Evolutionary conservation across 1,140 invertebrate genomes (phyloP).

Genomic region (Rhizoglyphus robini): DNA sequence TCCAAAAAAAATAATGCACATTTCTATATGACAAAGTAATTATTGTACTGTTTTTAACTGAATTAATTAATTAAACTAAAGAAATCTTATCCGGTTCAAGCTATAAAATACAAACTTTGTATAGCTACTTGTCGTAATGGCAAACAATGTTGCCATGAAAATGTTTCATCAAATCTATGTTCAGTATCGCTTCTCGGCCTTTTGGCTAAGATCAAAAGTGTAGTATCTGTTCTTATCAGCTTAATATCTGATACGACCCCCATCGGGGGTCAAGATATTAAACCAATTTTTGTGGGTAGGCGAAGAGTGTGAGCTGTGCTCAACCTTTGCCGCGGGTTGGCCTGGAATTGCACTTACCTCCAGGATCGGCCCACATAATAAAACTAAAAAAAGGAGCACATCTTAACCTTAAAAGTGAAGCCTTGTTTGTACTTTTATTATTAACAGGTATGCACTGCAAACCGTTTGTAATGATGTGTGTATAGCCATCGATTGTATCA

Average conservation of each 20-base stretch:
- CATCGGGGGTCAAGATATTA: constrained; percentile 7
- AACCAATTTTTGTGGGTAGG: constrained; percentile 12
- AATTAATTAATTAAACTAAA: neutral
- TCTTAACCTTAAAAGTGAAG: neutral
- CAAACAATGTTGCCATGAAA: neutral
- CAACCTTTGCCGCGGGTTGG: constrained; percentile 17
- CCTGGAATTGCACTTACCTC: constrained; percentile 16
- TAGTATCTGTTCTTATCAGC: constrained; percentile 19
- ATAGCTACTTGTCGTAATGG: neutral
- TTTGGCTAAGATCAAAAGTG: constrained; percentile 19
- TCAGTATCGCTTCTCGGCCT: constrained; percentile 14
- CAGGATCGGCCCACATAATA: constrained; percentile 8
- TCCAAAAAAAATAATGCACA: neutral
- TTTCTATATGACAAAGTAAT: neutral
- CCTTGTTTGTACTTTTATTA: neutral
- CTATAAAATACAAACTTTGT: too few relatives aligned
- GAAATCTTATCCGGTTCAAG: neutral
- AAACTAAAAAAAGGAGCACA: neutral
- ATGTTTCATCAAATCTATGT: constrained; percentile 16
- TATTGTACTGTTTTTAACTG: neutral
- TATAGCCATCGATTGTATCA: neutral
- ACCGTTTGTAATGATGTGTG: neutral
- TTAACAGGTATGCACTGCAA: too few relatives aligned
- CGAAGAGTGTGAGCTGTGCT: constrained; percentile 15
- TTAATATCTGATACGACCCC: constrained; percentile 13